Evolutionary conservation across 2,888 invertebrate genomes (phyloP), one percentile per base, ranked within the genome.

Genomic region (Parascotia fuliginaria): DNA sequence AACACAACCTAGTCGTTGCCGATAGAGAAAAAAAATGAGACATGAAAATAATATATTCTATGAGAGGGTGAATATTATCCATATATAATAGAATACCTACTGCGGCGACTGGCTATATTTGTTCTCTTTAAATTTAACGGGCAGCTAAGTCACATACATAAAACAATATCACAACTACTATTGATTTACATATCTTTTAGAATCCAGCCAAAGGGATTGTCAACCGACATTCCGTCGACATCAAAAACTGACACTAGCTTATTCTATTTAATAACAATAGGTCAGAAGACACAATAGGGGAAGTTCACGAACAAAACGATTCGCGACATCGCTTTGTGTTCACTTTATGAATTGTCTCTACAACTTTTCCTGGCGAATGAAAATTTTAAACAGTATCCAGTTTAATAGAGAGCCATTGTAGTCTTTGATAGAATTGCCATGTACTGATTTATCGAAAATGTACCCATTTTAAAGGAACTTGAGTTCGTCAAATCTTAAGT

Each of bases 231-330:
- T 40, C 34, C 27, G 57, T 62, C 42, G 58, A 55, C 52, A 54
- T 62, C 62, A 53, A 32, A n/a, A 39, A 54, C 50, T 60, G 65
- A 69, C 64, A 67, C 66, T 62, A 64, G 65, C 68, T 74, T 62
- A 68, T 71, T 71, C 70, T 64, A 65, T 60, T 57, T 59, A 58
- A 51, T 53, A 54, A 60, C 77, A 79, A 79, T 75, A 59, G 73
- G 65, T 68, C 74, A 69, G 65, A 51, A 61, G 49, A 37, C 37
- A 78, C 78, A 77, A 76, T 70, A 56, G 70, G 46, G 49, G 45
- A 68, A 77, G 70, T 78, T 77, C 65, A 32, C 42, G 71, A 73
- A 77, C 75, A 78, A 73, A 78, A 77, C 74, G 74, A 58, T 67
- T 70, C 50, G 65, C 68, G 60, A 68, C 69, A 60, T 65, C 60